Evolutionary conservation across 2,113 vertebrate species (phyloP).

Genomic region (Nothobranchius kuhntae): DNA sequence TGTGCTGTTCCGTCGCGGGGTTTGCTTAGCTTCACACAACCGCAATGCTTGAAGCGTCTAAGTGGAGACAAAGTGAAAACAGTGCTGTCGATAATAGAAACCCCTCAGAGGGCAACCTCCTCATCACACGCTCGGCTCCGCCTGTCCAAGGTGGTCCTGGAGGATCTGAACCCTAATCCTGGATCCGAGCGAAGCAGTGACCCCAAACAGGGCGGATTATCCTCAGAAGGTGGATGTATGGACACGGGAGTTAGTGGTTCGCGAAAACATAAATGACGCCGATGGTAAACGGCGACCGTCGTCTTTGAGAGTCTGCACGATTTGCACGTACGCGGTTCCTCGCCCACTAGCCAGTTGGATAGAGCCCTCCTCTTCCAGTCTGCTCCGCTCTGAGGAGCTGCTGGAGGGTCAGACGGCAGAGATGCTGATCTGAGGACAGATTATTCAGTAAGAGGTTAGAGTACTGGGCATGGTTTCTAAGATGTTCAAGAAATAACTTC

Average conservation of each 20-base stretch:
- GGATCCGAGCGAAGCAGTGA: neutral
- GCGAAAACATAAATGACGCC: neutral
- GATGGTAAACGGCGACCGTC: neutral
- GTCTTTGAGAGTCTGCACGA: slow-evolving; percentile 36
- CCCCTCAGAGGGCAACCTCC: slow-evolving; percentile 39
- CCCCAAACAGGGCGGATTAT: neutral
- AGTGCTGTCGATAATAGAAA: slow-evolving; percentile 3
- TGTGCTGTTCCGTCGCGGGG: neutral
- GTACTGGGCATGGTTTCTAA: no score
- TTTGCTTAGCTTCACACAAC: slow-evolving; percentile 29
- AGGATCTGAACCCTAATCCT: neutral
- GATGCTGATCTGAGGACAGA: neutral
- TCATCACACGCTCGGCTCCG: slow-evolving; percentile 44
- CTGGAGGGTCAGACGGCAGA: slow-evolving; percentile 39
- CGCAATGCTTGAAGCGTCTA: neutral
- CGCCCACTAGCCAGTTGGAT: slow-evolving; percentile 30
- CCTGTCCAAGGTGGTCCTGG: neutral
- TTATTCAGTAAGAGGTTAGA: no score
- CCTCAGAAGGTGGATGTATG: neutral
- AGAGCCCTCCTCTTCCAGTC: slow-evolving; percentile 51
- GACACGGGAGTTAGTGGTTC: neutral
- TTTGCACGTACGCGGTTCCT: slow-evolving; percentile 43
- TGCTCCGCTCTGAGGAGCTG: slow-evolving; percentile 20
- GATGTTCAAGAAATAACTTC: no score
- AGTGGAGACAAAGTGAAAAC: slow-evolving; percentile 7